These are phyloP conservation scores for Petrocephalus schoutedeni DNA, from an alignment of 2,797 vertebrate species.

Conservation along the genomic window DNA sequence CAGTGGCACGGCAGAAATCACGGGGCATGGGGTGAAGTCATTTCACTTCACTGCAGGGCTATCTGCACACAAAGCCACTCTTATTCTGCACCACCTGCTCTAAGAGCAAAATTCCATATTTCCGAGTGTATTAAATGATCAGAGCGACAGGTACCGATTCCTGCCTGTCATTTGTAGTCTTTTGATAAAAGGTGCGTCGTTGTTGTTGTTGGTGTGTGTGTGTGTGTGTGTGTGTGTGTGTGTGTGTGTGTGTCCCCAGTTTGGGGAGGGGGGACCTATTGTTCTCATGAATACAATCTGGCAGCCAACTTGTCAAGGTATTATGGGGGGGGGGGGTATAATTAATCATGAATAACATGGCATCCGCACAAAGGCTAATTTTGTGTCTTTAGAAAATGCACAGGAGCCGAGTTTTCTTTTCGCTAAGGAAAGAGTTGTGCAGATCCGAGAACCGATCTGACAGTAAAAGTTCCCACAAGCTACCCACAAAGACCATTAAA, in stretches of 20 bases:
- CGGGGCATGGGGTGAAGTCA: constrained; percentile 37
- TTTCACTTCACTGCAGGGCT: constrained; percentile 33
- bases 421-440: neutral
- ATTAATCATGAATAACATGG: neutral
- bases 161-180: neutral
- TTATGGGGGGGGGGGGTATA: neutral
- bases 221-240: too few species aligned
- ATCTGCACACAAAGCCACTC: constrained; percentile 25
- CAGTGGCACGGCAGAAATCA: constrained; percentile 16
- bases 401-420: neutral
- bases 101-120: constrained; percentile 32
- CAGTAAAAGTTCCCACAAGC: neutral
- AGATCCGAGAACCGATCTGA: neutral
- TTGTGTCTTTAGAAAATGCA: neutral
- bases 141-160: constrained; percentile 19
- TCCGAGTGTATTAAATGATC: constrained; percentile 35
- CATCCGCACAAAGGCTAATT: neutral
- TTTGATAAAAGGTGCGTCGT: neutral
- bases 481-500: neutral
- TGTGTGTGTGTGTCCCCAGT: neutral
- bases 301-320: neutral
- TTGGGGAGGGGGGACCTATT: constrained; percentile 21
- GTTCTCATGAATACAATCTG: constrained; percentile 1
- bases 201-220: too few species aligned
- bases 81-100: constrained; percentile 25